Evolutionary conservation across 1,140 invertebrate species (phyloP).

Genomic region (Hyposmocoma kahamanoa): DNA sequence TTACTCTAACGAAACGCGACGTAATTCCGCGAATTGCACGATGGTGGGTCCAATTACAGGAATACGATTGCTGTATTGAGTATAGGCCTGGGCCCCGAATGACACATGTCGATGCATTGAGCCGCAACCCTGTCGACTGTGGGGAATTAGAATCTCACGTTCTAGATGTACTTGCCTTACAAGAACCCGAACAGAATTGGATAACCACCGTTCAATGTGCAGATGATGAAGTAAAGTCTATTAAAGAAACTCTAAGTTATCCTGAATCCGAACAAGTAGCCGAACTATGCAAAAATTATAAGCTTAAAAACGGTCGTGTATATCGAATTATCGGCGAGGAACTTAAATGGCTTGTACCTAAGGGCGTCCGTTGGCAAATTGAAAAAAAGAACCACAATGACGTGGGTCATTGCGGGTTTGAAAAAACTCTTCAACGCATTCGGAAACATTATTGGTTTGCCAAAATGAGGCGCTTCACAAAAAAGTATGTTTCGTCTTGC

Average conservation of each 20-base stretch:
- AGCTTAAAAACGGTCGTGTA: constrained; percentile 14
- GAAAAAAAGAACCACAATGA: constrained; percentile 39
- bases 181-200: constrained; percentile 25
- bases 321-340: constrained; percentile 21
- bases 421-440: constrained; percentile 32
- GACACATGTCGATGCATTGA: too few species aligned
- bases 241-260: constrained; percentile 17
- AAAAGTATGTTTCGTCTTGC: too few species aligned
- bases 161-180: too few species aligned
- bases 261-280: constrained; percentile 4
- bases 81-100: too few species aligned
- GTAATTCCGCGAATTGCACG: too few species aligned
- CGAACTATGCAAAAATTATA: constrained; percentile 16
- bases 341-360: constrained; percentile 30
- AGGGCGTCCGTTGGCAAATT: constrained; percentile 27
- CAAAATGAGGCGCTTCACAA: constrained; percentile 24
- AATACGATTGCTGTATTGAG: too few species aligned
- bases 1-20: too few species aligned
- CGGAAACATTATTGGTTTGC: constrained; percentile 36
- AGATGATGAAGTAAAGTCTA: constrained; percentile 12
- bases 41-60: too few species aligned
- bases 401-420: constrained; percentile 32
- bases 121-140: too few species aligned
- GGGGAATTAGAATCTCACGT: too few species aligned
- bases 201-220: constrained; percentile 20